phyloP scores from a whole-genome alignment of 2,113 vertebrate genomes.

The Callaeas wilsoni region DNA sequence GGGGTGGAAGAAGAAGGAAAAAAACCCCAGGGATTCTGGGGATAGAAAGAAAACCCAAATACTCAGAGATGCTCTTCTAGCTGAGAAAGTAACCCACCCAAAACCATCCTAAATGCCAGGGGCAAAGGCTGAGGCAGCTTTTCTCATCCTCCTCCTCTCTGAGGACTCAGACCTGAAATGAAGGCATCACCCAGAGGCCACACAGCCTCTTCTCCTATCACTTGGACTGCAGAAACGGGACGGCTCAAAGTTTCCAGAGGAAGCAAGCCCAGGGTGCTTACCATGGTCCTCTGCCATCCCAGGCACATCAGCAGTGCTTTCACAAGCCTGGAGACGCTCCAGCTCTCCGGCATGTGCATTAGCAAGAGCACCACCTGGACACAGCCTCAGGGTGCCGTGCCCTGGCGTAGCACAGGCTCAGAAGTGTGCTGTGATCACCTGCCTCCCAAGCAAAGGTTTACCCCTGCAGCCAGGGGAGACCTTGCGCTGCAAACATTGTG shows the following conservation, averaged over 20 bases:
- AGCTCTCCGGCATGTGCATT: fast-evolving
- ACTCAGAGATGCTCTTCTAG: neutral
- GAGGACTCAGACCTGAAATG: neutral
- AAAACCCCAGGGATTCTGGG: neutral
- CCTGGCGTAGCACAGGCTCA: neutral
- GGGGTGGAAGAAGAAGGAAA: fast-evolving
- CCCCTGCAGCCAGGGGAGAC: neutral
- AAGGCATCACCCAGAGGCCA: neutral
- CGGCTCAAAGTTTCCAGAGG: neutral
- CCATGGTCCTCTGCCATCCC: neutral
- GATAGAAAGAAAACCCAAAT: neutral
- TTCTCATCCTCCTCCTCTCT: neutral
- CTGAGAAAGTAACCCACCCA: neutral
- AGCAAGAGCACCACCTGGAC: fast-evolving
- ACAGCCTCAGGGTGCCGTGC: neutral
- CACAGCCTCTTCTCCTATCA: neutral
- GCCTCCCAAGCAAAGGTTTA: neutral
- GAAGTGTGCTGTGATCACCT: fast-evolving
- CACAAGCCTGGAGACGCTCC: neutral
- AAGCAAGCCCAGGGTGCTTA: neutral
- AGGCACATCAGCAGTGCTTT: neutral
- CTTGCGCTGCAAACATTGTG: fast-evolving
- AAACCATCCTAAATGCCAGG: neutral
- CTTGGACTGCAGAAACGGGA: neutral
- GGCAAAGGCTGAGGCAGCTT: neutral